Evolutionary conservation across 2,113 vertebrate genomes (phyloP).

Genomic region (Manacus vitellinus): DNA sequence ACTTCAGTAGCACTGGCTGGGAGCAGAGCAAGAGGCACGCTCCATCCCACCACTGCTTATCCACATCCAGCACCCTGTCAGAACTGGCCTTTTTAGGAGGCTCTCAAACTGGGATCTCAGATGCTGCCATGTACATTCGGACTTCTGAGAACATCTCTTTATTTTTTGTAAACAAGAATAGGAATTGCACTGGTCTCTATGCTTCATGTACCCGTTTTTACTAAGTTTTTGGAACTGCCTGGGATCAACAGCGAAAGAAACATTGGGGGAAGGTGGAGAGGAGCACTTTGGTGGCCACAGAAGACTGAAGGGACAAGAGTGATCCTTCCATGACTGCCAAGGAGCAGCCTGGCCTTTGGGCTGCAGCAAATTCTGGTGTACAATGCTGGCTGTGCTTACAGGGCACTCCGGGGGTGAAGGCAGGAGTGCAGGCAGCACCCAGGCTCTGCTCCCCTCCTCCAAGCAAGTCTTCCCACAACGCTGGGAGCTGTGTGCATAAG

Average conservation of each 20-base stretch:
- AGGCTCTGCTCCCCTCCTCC: background rate
- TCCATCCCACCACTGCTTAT: background rate
- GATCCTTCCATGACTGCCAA: background rate
- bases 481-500: background rate
- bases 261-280: background rate
- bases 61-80: background rate
- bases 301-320: background rate
- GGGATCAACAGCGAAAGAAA: background rate
- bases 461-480: fast-evolving
- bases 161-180: background rate
- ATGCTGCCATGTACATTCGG: fast-evolving
- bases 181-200: background rate
- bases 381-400: background rate
- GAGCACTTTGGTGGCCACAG: background rate
- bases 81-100: background rate
- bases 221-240: background rate
- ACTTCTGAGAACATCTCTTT: background rate
- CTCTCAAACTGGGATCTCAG: background rate
- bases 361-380: background rate
- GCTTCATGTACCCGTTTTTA: background rate
- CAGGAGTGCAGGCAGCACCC: background rate
- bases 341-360: background rate
- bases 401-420: fast-evolving
- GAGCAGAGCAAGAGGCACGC: background rate
- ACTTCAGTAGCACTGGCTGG: background rate